Evolutionary conservation across 2,797 vertebrate genomes (phyloP), one percentile per base, ranked within the genome.

Genomic region (Paratrypauchen microcephalus): DNA sequence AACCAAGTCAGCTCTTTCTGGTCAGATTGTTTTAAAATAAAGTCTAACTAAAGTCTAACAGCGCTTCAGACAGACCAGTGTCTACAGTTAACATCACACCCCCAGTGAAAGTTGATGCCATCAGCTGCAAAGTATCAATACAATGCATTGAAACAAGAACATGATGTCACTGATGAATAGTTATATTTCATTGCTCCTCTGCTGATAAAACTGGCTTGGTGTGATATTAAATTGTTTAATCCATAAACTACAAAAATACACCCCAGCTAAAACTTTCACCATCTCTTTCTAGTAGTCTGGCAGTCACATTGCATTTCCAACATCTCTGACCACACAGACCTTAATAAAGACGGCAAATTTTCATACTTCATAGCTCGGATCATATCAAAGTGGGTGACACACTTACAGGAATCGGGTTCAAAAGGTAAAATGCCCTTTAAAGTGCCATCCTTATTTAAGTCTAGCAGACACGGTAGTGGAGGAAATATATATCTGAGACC

Each of bases 371-470:
- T 41, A 60, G 69, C 74, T 70, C 77, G 62, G 68, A 60, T 78
- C 81, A 67, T 70, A 75, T 77, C 69, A 76, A 86, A 79, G 65
- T 75, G 70, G 72, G 48, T 82, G 83, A 83, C 86, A 82, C 24
- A 83, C 86, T 87, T 84, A 78, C 24, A 57, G 24, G 6, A 52
- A 21, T 26, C 0, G 74, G 76, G 88, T 87, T 91, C 84, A 88
- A 82, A 85, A 87, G 88, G 87, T 87, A 84, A 85, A 69, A 60
- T 77, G 68, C 84, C 71, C 18, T 68, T 72, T 71, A 69, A 72
- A 80, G 80, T 57, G 67, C 74, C 62, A 54, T 52, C 26, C 66
- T 70, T 54, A 83, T 59, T 54, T 57, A 45, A 70, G 21, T 30
- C 45, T 72, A 69, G 71, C 13, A 28, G 55, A n/a, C 65, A 68